Evolutionary conservation across 2,797 vertebrate species (phyloP), one percentile per base, ranked within the genome.

Genomic region (Siniperca obscura): DNA sequence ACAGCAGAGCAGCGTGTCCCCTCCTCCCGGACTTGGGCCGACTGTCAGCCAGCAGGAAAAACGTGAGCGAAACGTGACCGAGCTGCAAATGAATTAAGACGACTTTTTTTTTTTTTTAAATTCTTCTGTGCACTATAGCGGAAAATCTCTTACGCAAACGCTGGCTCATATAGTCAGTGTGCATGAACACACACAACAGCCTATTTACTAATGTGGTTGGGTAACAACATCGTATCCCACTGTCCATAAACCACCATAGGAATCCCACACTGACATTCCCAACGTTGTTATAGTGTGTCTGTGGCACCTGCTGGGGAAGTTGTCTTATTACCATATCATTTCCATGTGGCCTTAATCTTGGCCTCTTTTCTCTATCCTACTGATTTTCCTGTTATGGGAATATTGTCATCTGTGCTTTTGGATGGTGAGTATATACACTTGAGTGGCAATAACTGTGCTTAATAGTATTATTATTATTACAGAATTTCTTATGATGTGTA

Each of bases 1-100:
- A 85, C 62, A 84, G 85, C 66, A 17, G 78, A 84, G 50, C 50
- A 66, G 64, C 17, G 46, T 40, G 81, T 55, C 81, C 81, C 82
- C 86, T 80, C 87, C 84, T 60, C 86, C 74, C 52, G 34, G 77
- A 60, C 86, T 59, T 25, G 76, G 71, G 75, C 87, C 78, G 86
- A 89, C 81, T 53, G 77, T 52, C 76, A 71, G 82, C 84, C 87
- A 76, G 88, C 84, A 74, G 79, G 70, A 44, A 81, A 94, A 93
- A 95, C 94, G 92, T 94, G 93, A 92, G 87, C 82, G 57, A 74
- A 93, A 93, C 90, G 93, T 94, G 94, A 93, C 89, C 25, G 76
- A 70, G 85, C 87, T 90, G 75, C 80, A 70, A 80, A 84, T 72
- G 53, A 87, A 65, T 62, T 69, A 83, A 82, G 84, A 77, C 48